phyloP scores from a whole-genome alignment of 2,797 vertebrate genomes.

The Philypnodon macrostomus region DNA sequence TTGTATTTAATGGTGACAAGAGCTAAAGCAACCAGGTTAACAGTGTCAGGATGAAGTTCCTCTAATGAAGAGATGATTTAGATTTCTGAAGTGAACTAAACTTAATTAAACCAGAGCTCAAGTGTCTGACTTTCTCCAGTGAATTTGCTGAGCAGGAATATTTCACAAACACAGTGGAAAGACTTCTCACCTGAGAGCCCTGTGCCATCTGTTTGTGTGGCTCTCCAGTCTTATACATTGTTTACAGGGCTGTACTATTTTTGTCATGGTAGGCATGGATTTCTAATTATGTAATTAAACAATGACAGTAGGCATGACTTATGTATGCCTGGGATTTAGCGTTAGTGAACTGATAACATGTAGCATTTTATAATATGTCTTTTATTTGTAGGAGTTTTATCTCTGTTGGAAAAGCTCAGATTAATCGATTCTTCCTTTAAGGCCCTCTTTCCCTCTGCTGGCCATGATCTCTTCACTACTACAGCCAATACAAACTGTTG shows the following conservation, averaged over 20 bases:
- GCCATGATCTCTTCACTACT: too few species aligned
- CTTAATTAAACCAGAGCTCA: slow-evolving; percentile 50
- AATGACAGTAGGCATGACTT: too few species aligned
- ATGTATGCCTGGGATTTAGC: too few species aligned
- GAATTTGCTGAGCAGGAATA: slow-evolving; percentile 44
- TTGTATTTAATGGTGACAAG: slow-evolving; percentile 32
- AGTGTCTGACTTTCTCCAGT: slow-evolving; percentile 40
- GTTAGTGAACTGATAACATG: too few species aligned
- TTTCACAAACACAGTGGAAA: slow-evolving; percentile 29
- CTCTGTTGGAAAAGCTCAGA: too few species aligned
- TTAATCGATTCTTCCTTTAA: too few species aligned
- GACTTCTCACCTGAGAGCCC: slow-evolving; percentile 42
- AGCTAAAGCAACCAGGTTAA: slow-evolving; percentile 31
- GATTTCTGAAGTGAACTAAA: slow-evolving; percentile 26
- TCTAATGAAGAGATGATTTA: slow-evolving; percentile 41
- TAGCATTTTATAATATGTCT: too few species aligned
- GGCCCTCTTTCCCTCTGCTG: too few species aligned
- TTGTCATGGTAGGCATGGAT: slow-evolving; percentile 14
- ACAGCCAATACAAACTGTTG: too few species aligned
- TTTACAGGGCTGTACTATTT: slow-evolving; percentile 41
- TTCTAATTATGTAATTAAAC: too few species aligned
- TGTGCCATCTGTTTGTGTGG: slow-evolving; percentile 51
- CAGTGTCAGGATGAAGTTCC: slow-evolving; percentile 28
- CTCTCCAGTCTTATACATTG: slow-evolving; percentile 28
- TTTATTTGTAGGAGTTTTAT: too few species aligned